Percentiles rank a stretch among this genome's conserved stretches.
These are phyloP conservation scores for Rhyacophila evoluta DNA, from an alignment of 2,888 invertebrate species.

Conservation along the genomic window DNA sequence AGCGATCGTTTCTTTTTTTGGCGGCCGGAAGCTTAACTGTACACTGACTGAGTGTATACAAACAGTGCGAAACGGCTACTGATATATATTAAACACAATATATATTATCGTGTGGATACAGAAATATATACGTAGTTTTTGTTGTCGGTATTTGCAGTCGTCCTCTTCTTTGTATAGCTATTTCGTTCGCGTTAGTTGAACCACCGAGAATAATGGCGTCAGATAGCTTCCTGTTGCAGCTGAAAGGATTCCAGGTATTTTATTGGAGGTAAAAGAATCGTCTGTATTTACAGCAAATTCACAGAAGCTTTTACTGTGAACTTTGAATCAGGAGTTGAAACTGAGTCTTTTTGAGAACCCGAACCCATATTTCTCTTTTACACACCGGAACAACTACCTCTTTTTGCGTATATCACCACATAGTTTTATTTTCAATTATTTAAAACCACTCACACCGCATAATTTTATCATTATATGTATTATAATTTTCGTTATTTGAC, in stretches of 20 bases:
- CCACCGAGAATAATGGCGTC: conserved; percentile 13
- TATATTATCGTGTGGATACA: too few species aligned
- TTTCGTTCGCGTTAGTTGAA: background rate
- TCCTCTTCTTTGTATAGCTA: background rate
- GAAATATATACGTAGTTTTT: background rate
- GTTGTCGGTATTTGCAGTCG: background rate
- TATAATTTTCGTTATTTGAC: too few species aligned
- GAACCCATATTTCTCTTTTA: too few species aligned
- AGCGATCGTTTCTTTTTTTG: conserved; percentile 4
- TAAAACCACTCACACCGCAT: too few species aligned
- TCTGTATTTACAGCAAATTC: background rate
- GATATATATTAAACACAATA: background rate
- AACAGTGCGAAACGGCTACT: conserved; percentile 4
- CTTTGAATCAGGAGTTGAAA: too few species aligned
- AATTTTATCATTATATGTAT: too few species aligned
- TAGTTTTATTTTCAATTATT: too few species aligned
- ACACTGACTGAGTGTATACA: background rate
- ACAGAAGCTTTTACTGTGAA: background rate
- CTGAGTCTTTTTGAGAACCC: too few species aligned
- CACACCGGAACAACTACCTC: too few species aligned
- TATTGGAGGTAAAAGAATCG: background rate
- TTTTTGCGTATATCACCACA: too few species aligned
- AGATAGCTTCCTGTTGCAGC: conserved; percentile 12
- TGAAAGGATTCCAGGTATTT: conserved; percentile 14
- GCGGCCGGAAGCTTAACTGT: conserved; percentile 19